Conservation (phyloP, 2,113 vertebrate species). For the zebrafish (Danio rerio) region DNA sequence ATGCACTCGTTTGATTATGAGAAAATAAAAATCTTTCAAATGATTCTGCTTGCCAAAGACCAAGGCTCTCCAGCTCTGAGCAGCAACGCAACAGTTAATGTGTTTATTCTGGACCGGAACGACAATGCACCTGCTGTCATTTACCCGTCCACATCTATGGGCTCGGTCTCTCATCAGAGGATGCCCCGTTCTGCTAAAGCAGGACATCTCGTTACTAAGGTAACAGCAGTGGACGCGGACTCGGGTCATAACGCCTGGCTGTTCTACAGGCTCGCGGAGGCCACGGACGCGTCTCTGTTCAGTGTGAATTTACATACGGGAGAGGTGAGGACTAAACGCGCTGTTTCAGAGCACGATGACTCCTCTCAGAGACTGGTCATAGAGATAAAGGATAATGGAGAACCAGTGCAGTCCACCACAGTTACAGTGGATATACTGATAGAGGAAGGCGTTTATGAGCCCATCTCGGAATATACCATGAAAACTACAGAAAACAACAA, state of each 20-base stretch:
- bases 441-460: constrained; percentile 62
- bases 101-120: constrained; percentile 78
- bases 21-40: constrained; percentile 77
- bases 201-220: constrained; percentile 84
- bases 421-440: constrained; percentile 69
- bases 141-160: constrained; percentile 72
- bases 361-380: constrained; percentile 78
- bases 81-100: constrained; percentile 74
- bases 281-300: constrained; percentile 81
- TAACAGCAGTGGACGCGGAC: constrained; percentile 85
- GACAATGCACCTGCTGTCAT: constrained; percentile 80
- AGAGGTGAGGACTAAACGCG: constrained; percentile 82
- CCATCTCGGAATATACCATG: constrained; percentile 55
- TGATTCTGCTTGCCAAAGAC: constrained; percentile 77
- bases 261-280: constrained; percentile 77
- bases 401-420: constrained; percentile 80
- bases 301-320: constrained; percentile 78
- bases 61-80: constrained; percentile 73
- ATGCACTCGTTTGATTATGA: constrained; percentile 78
- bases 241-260: constrained; percentile 88
- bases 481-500: constrained; percentile 46
- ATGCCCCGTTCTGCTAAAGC: constrained; percentile 77
- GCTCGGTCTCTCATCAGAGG: constrained; percentile 69
- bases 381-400: constrained; percentile 81
- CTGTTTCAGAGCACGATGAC: constrained; percentile 76